phyloP scores from a whole-genome alignment of 2,797 vertebrate species.

The Acridotheres tristis region DNA sequence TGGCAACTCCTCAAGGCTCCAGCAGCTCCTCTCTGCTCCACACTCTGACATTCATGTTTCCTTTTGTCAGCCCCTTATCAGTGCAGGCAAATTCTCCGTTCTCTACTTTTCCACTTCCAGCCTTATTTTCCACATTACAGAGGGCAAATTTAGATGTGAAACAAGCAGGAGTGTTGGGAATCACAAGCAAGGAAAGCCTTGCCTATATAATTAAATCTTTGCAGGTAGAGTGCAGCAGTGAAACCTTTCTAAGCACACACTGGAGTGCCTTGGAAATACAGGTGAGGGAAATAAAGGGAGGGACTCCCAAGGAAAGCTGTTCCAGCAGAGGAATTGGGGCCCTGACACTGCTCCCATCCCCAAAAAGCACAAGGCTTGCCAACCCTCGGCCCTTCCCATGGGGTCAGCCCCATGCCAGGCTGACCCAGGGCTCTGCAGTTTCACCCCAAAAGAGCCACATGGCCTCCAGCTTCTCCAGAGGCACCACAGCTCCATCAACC shows the following conservation, averaged over 20 bases:
- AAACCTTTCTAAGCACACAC: background rate
- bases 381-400: rapidly evolving
- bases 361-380: rapidly evolving
- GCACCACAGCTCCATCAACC: background rate
- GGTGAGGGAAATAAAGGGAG: background rate
- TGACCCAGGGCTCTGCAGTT: background rate
- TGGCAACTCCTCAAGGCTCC: background rate
- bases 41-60: background rate
- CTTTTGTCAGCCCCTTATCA: background rate
- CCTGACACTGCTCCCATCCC: background rate
- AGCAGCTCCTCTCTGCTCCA: slow-evolving; percentile 12
- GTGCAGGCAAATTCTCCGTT: background rate
- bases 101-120: background rate
- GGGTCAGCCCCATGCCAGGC: background rate
- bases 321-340: rapidly evolving
- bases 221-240: background rate
- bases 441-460: rapidly evolving
- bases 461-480: background rate
- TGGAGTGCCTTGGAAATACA: background rate
- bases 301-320: background rate
- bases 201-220: background rate
- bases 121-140: background rate
- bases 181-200: background rate
- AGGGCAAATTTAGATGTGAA: background rate
- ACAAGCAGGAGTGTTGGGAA: background rate